Evolutionary conservation across 1,140 invertebrate genomes (phyloP).

Genomic region (Penaeus indicus): DNA sequence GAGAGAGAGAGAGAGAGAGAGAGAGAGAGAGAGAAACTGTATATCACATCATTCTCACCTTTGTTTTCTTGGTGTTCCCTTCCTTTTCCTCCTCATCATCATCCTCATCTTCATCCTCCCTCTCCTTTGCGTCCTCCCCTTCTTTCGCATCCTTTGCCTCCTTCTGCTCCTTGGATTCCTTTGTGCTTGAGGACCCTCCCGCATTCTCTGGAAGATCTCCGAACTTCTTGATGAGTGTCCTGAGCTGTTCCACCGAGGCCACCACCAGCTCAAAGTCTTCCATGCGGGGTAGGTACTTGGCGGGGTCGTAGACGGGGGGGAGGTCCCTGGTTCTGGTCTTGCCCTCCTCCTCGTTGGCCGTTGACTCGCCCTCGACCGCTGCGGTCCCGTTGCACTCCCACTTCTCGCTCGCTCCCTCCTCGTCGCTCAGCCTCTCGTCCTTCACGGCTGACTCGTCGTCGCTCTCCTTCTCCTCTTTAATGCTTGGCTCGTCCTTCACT

Average conservation of each 20-base stretch:
- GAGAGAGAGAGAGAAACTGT: too few relatives aligned
- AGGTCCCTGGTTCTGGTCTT: constrained; percentile 27
- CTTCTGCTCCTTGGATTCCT: background rate
- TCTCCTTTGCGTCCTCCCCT: too few relatives aligned
- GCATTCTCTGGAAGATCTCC: constrained; percentile 45
- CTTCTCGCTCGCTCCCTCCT: background rate
- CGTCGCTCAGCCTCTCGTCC: background rate
- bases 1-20: too few relatives aligned
- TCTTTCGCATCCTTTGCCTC: constrained; percentile 14
- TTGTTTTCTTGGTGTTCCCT: background rate
- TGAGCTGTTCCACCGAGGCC: constrained; percentile 44
- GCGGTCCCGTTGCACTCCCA: background rate
- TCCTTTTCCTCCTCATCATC: background rate
- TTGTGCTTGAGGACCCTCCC: background rate
- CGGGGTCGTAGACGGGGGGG: constrained; percentile 26
- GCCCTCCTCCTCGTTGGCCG: background rate
- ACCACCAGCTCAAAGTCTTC: constrained; percentile 58
- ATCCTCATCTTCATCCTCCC: background rate
- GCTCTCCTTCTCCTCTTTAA: constrained; percentile 4
- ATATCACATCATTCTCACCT: too few relatives aligned
- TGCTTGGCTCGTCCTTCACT: constrained; percentile 12
- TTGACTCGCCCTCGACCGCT: background rate
- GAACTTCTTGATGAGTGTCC: constrained; percentile 50
- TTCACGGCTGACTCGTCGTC: background rate
- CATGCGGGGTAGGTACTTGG: constrained; percentile 37